Evolutionary conservation across 2,113 vertebrate species (phyloP), one percentile per base, ranked within the genome.

Genomic region (Cervus canadensis): DNA sequence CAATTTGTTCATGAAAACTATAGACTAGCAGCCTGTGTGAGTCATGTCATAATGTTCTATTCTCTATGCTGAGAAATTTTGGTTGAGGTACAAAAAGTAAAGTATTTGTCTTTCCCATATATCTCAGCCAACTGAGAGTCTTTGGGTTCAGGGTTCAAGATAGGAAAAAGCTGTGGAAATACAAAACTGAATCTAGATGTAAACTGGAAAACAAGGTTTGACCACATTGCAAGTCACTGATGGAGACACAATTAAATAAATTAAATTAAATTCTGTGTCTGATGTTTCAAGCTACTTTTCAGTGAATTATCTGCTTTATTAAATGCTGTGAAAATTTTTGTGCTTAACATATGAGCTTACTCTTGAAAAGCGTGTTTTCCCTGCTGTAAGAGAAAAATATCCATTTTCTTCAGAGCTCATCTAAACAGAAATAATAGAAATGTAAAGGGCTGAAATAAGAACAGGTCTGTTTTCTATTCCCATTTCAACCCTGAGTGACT

Each of bases 91-190:
- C n/a, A 64, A 21, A 96, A 91, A 52, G 48, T 40, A 87, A 76
- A 28, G 10, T 89, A 15, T 97, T 95, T 94, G 52, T 85, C 83
- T 97, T 97, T 97, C 86, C 62, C 91, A 96, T 83, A 84, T 92
- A 86, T 74, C 88, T 93, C 88, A 96, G 56, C 52, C 60, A 84
- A 84, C 26, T 43, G 19, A 78, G 14, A 40, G 54, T 86, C 81
- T 87, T 60, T 82, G 64, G 76, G 60, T 59, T 95, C 64, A 78
- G n/a, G 16, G 60, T 89, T 91, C 56, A 90, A 96, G 86, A 64
- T 12, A 89, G 26, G n/a, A 48, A 76, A 57, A 82, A 36, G 23
- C 82, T 62, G n/a, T 36, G 16, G 81, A 86, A 92, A 60, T 64
- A 43, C 2, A n/a, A 95, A 78, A 74, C 79, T 54, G 59, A 90